phyloP scores from a whole-genome alignment of 2,113 vertebrate genomes.

The Leptobrachium ailaonicum region DNA sequence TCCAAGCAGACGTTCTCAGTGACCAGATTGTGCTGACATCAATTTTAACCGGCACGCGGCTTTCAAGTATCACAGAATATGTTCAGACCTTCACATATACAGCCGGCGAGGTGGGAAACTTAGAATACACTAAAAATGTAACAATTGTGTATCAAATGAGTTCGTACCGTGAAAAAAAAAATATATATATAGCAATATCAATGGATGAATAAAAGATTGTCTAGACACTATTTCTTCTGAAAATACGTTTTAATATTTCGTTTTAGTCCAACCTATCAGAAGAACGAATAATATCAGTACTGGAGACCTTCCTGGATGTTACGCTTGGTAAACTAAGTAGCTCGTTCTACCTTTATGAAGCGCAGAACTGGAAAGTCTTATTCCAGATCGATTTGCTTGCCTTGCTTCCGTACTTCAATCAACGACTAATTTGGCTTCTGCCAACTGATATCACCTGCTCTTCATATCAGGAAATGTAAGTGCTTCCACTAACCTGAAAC shows the following conservation, averaged over 20 bases:
- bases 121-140: too few species aligned
- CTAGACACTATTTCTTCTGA: too few species aligned
- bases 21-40: not conserved
- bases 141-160: too few species aligned
- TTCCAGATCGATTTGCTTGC: slow-evolving; percentile 16
- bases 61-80: not conserved
- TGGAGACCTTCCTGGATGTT: slow-evolving; percentile 9
- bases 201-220: too few species aligned
- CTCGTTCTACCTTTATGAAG: slow-evolving; percentile 2
- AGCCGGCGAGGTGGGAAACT: not conserved
- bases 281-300: not conserved
- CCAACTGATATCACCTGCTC: slow-evolving; percentile 30
- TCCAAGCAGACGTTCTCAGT: not conserved
- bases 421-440: slow-evolving; percentile 3
- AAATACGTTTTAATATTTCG: not conserved
- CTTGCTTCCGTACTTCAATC: slow-evolving; percentile 12
- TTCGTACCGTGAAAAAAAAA: too few species aligned
- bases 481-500: not conserved
- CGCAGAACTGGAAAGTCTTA: slow-evolving; percentile 19
- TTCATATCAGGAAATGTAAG: slow-evolving; percentile 45
- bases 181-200: too few species aligned
- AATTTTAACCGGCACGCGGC: not conserved
- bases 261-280: not conserved
- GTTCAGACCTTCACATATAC: not conserved
- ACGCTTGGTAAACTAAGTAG: not conserved